Percentiles rank a stretch among this genome's conserved stretches.
phyloP scores from a whole-genome alignment of 1,140 invertebrate genomes.

The Cydia splendana region DNA sequence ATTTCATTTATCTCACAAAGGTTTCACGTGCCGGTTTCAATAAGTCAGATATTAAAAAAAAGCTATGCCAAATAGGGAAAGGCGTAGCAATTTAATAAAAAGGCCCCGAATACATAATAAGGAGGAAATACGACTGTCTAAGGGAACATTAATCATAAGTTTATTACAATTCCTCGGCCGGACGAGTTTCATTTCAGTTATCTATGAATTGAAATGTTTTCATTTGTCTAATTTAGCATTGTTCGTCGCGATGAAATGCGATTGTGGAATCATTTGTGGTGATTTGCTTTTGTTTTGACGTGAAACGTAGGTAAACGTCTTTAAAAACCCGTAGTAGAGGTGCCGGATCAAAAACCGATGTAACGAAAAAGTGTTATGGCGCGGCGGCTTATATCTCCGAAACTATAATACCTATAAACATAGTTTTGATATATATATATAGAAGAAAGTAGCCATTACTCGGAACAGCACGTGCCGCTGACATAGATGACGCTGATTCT shows the following conservation, averaged over 20 bases:
- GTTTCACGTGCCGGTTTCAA: not conserved
- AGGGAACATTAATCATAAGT: constrained; percentile 20
- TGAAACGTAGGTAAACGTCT: no score
- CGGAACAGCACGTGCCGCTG: no score
- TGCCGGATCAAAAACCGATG: no score
- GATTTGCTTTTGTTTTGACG: constrained; percentile 3
- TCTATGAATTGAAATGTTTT: constrained; percentile 26
- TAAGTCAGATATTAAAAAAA: not conserved
- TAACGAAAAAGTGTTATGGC: no score
- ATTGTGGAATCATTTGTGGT: not conserved
- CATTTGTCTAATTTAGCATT: constrained; percentile 17
- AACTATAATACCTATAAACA: no score
- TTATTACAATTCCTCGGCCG: constrained; percentile 14
- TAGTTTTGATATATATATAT: no score
- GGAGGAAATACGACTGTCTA: constrained; percentile 15
- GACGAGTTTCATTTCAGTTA: constrained; percentile 30
- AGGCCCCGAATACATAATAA: constrained; percentile 21
- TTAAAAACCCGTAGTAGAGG: no score
- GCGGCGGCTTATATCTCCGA: no score
- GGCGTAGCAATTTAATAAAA: constrained; percentile 21
- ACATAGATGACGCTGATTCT: no score
- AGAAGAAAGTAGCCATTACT: no score
- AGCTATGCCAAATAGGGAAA: not conserved
- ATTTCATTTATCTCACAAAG: not conserved
- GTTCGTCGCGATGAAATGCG: not conserved